phyloP scores from a whole-genome alignment of 1,140 invertebrate genomes.

The Trachelipus rathkii region DNA sequence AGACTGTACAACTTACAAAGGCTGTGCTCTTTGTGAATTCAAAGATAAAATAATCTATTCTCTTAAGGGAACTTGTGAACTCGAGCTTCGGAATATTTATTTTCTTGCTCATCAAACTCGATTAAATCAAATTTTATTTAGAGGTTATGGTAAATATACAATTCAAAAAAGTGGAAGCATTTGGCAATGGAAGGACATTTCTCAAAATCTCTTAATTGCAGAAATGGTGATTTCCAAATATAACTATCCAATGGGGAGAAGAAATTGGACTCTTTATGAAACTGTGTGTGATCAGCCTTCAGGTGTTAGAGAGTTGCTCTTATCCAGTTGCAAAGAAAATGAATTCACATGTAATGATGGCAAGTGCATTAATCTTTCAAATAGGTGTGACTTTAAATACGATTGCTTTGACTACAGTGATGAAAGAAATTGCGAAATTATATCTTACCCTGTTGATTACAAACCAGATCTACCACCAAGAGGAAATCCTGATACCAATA shows the following conservation, averaged over 20 bases:
- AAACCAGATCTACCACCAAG: slow-evolving; percentile 33
- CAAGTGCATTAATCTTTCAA: slow-evolving; percentile 51
- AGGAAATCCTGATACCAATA: neutral
- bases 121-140: slow-evolving; percentile 28
- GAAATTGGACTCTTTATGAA: slow-evolving; percentile 27
- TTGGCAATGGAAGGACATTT: slow-evolving; percentile 29
- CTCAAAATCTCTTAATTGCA: slow-evolving; percentile 23
- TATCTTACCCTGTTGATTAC: slow-evolving; percentile 31
- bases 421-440: slow-evolving; percentile 59
- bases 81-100: slow-evolving; percentile 32
- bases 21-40: slow-evolving; percentile 36
- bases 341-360: slow-evolving; percentile 53
- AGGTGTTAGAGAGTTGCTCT: slow-evolving; percentile 22
- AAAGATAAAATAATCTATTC: slow-evolving; percentile 23
- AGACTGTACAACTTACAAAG: slow-evolving; percentile 24
- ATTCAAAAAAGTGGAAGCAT: slow-evolving; percentile 21
- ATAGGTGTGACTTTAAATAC: slow-evolving; percentile 60
- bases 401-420: slow-evolving; percentile 69
- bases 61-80: slow-evolving; percentile 37
- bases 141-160: slow-evolving; percentile 37
- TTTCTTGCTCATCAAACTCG: slow-evolving; percentile 34
- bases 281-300: slow-evolving; percentile 26
- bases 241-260: slow-evolving; percentile 40
- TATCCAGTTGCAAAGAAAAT: slow-evolving; percentile 26
- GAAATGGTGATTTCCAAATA: slow-evolving; percentile 6